These are phyloP conservation scores for Caenorhabditis sp. DNA, from an alignment of 2,888 invertebrate species.

Conservation along the genomic window DNA sequence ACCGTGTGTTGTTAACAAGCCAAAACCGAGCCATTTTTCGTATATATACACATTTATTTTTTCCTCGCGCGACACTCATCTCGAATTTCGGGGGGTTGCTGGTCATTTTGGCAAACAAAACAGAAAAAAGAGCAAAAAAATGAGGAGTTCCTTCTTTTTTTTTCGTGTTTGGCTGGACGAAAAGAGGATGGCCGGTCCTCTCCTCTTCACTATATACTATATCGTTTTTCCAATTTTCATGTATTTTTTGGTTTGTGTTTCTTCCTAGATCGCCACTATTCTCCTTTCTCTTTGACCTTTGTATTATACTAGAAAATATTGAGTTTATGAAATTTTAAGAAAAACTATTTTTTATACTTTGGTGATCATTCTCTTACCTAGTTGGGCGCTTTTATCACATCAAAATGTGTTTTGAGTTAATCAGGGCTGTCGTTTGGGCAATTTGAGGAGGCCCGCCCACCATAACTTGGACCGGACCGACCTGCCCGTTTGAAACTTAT, in stretches of 20 bases:
- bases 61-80: not conserved
- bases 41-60: not conserved
- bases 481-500: too few species aligned
- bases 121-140: not conserved
- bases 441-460: too few species aligned
- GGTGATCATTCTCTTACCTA: too few species aligned
- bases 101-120: slow-evolving; percentile 1
- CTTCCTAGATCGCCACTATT: not conserved
- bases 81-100: not conserved
- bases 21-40: not conserved
- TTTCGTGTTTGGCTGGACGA: too few species aligned
- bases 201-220: not conserved
- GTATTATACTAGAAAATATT: too few species aligned
- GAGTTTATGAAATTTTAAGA: too few species aligned
- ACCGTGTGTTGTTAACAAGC: not conserved
- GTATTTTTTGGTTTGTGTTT: not conserved
- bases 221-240: slow-evolving; percentile 1
- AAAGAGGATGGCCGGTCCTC: not conserved
- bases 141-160: too few species aligned
- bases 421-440: too few species aligned
- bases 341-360: too few species aligned
- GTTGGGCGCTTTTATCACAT: too few species aligned
- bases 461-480: too few species aligned
- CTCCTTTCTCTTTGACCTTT: not conserved
- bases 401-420: too few species aligned